Evolutionary conservation across 2,888 invertebrate genomes (phyloP).

Genomic region (Aelia acuminata): DNA sequence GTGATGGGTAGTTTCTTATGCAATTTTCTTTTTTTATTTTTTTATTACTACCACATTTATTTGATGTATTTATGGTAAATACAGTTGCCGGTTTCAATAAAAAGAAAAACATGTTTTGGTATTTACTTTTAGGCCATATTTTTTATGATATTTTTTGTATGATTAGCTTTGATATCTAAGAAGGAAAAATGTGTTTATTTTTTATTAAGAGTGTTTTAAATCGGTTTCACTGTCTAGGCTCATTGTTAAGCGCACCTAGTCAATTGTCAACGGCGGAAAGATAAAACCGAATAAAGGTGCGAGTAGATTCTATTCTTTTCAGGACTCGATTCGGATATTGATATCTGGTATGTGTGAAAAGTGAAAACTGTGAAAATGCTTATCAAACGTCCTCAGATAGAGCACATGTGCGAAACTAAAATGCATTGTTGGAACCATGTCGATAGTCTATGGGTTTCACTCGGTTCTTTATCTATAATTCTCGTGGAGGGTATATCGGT

Average conservation of each 20-base stretch:
- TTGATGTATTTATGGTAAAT: no score
- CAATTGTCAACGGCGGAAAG: background rate
- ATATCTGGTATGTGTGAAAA: background rate
- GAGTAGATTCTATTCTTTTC: constrained; percentile 23
- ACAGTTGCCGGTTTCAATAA: no score
- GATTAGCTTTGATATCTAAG: no score
- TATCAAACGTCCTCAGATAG: background rate
- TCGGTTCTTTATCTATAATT: background rate
- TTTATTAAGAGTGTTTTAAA: no score
- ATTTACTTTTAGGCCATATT: no score
- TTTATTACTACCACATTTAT: no score
- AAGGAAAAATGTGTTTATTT: no score
- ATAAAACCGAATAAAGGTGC: background rate
- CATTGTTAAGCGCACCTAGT: no score
- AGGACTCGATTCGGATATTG: background rate
- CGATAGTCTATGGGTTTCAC: background rate
- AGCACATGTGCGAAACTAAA: background rate
- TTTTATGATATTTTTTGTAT: no score
- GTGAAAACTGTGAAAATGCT: constrained; percentile 28
- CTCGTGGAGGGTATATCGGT: background rate
- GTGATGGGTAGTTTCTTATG: no score
- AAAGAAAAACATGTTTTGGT: no score
- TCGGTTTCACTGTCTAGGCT: background rate
- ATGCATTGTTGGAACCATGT: background rate
- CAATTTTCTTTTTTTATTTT: no score